These are phyloP conservation scores for Spisula subtruncata DNA, from an alignment of 2,888 invertebrate genomes.

Conservation along the genomic window DNA sequence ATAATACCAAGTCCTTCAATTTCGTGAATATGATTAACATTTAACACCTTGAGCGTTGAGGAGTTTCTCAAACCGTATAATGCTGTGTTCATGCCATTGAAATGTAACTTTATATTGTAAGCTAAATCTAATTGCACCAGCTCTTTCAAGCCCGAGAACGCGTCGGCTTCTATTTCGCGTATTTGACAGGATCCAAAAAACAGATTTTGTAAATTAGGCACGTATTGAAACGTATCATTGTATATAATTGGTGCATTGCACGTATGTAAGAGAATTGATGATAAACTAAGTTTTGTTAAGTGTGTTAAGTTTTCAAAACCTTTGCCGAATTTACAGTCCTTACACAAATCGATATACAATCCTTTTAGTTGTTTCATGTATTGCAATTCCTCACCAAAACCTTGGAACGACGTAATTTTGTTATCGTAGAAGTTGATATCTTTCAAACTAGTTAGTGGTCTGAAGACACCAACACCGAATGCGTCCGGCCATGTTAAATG, in stretches of 20 bases:
- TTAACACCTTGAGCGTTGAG: conserved; percentile 32
- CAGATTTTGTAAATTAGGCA: conserved; percentile 28
- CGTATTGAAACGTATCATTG: conserved; percentile 41
- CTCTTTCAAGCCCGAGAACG: conserved; percentile 50
- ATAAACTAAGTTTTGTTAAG: conserved; percentile 27
- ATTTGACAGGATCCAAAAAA: conserved; percentile 52
- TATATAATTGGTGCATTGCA: conserved; percentile 2
- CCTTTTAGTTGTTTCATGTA: no score
- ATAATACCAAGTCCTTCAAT: conserved; percentile 41
- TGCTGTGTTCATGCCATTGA: conserved; percentile 60
- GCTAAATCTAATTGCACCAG: conserved; percentile 54
- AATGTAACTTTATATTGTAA: conserved; percentile 56
- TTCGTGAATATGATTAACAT: conserved; percentile 56
- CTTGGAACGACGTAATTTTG: no score
- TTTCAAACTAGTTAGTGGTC: no score
- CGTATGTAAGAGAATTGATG: neutral
- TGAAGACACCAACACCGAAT: no score
- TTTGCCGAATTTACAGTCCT: no score
- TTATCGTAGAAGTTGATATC: no score
- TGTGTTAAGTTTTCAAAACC: no score
- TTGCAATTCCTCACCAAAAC: no score
- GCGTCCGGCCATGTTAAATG: no score
- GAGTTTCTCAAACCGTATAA: conserved; percentile 54
- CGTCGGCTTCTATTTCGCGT: conserved; percentile 8
- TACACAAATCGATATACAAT: no score